Evolutionary conservation across 2,113 vertebrate genomes (phyloP).

Genomic region (Macaca nemestrina): DNA sequence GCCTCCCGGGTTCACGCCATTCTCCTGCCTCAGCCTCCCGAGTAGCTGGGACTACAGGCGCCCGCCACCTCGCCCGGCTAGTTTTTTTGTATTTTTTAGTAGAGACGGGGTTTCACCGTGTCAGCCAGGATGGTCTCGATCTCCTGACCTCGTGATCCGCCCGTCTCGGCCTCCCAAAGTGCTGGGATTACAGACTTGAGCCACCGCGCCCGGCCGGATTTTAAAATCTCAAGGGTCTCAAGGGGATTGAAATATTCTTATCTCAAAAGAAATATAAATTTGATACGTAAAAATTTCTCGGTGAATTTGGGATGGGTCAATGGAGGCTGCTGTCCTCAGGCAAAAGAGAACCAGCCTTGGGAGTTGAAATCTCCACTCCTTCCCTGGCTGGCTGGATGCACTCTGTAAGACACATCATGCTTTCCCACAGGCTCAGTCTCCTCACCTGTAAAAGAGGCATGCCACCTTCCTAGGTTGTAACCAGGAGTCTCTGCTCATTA

Average conservation of each 20-base stretch:
- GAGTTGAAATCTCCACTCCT: not conserved
- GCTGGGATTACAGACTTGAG: no score
- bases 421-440: not conserved
- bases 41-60: no score
- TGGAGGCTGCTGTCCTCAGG: not conserved
- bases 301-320: not conserved
- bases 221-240: not conserved
- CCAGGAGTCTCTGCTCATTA: not conserved
- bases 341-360: not conserved
- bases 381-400: not conserved
- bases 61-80: no score
- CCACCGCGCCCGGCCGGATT: not conserved
- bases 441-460: not conserved
- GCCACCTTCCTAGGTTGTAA: not conserved
- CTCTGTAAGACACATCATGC: no score
- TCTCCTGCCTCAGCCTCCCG: no score
- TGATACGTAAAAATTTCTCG: not conserved
- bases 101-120: no score
- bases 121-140: no score
- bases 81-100: no score
- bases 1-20: no score
- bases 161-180: no score
- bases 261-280: not conserved
- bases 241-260: not conserved
- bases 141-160: no score